Base-by-base conservation (phyloP, 2,888 invertebrate genomes). In the Eupithecia centaureata region DNA sequence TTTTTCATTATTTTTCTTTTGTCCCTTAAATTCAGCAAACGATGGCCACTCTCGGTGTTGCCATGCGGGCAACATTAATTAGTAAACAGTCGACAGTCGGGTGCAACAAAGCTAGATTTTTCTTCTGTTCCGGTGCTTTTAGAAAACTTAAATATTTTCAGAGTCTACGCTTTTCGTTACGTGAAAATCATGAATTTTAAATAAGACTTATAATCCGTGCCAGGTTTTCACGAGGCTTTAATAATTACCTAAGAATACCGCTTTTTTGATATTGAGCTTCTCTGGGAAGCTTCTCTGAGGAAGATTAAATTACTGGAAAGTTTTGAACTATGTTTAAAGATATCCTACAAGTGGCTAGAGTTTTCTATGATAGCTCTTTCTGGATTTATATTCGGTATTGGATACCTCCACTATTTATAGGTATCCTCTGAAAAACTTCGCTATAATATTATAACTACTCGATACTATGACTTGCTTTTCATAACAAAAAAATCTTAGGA, bases 31-130 rank as follows among this genome's bases (percentile, higher is more conserved):
- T 63, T 18, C 10, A 1, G 28, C 18, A 47, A 61, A 25, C 28
- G 59, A 68, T 84, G 80, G 86, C 59, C 61, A 78, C 84, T 77
- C 81, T 78, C 80, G 66, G 61, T 73, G 82, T 82, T 83, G 82
- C 84, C 89, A 90, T 90, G 87, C 89, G 89, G 90, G 89, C 86
- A 85, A 84, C 89, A 89, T 89, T 91, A 90, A 91, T 91, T 91
- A 91, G 90, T 90, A 89, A 87, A 89, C 89, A 89, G 89, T 83
- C 82, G 83, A 82, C 83, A 82, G 88, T 85, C 88, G 86, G 82
- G 83, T 81, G 84, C 81, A 83, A 80, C 89, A 88, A 89, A 87
- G 86, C 84, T 77, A 79, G 83, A 82, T 86, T 88, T 88, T 87
- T 87, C 85, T 85, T 84, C 76, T 80, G 78, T 82, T 77, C 71